Conservation (phyloP, 2,888 invertebrate species). For the Allolobophora icterica region DNA sequence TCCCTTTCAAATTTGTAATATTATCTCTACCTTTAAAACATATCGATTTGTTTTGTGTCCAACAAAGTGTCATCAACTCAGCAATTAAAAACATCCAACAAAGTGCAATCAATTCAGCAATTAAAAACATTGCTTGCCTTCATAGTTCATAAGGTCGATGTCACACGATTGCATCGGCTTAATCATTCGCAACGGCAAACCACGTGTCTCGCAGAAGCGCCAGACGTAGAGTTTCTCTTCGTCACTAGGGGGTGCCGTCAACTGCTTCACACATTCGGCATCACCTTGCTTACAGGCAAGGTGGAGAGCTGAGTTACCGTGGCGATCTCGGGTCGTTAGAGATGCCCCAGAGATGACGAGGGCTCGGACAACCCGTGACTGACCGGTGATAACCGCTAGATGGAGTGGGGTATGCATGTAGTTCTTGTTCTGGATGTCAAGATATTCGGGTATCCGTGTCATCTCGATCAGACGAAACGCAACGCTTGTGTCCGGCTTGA, state of each 20-base stretch:
- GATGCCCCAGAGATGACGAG: slow-evolving; percentile 81
- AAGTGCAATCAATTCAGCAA: background rate
- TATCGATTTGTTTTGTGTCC: background rate
- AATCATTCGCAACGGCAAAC: background rate
- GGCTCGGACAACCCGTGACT: slow-evolving; percentile 77
- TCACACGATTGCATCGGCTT: background rate
- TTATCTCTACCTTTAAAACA: background rate
- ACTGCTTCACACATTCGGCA: slow-evolving; percentile 75
- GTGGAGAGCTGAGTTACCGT: slow-evolving; percentile 86
- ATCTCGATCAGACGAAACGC: background rate
- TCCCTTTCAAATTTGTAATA: background rate
- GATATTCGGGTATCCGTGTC: background rate
- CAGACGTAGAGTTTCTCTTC: slow-evolving; percentile 32
- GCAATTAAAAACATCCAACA: background rate
- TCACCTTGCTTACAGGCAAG: slow-evolving; percentile 79
- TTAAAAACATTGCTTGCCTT: background rate
- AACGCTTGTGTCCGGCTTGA: background rate
- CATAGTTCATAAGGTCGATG: slow-evolving; percentile 23
- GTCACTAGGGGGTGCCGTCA: slow-evolving; percentile 69
- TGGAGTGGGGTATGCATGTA: slow-evolving; percentile 77
- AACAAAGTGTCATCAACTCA: background rate
- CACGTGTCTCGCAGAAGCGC: background rate
- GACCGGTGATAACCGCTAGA: slow-evolving; percentile 80
- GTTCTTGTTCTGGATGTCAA: slow-evolving; percentile 23
- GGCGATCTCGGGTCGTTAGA: slow-evolving; percentile 73